Conservation (phyloP, 2,888 invertebrate species). For the Hypsopygia costalis region DNA sequence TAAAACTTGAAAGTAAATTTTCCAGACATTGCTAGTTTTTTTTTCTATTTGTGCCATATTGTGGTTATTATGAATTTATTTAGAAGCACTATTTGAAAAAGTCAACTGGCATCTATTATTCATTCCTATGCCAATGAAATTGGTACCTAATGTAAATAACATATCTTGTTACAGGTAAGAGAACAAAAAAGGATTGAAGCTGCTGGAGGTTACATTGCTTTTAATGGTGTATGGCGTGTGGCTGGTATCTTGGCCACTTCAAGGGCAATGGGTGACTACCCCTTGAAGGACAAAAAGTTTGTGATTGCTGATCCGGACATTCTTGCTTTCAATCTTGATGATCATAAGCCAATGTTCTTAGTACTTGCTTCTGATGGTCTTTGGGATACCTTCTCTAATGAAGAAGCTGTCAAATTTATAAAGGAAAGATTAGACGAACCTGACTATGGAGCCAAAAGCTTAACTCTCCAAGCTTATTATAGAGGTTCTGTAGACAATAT, state of each 20-base stretch:
- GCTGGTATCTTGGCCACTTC: conserved; percentile 97
- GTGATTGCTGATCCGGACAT: conserved; percentile 98
- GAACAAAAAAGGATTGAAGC: conserved; percentile 96
- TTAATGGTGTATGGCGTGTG: conserved; percentile 97
- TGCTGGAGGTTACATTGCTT: conserved; percentile 96
- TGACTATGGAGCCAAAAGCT: conserved; percentile 94
- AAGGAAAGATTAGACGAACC: conserved; percentile 92
- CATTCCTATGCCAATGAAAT: background rate
- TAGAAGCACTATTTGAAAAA: no score
- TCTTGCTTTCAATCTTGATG: conserved; percentile 91
- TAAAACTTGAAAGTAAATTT: no score
- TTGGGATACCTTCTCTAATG: conserved; percentile 97
- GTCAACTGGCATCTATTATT: background rate
- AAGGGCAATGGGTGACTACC: conserved; percentile 96
- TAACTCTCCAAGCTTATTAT: conserved; percentile 94
- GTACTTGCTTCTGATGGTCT: conserved; percentile 97
- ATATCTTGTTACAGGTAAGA: conserved; percentile 80
- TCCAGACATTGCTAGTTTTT: no score
- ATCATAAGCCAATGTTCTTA: conserved; percentile 93
- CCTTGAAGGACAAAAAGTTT: conserved; percentile 94
- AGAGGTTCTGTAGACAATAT: conserved; percentile 97
- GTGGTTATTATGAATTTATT: no score
- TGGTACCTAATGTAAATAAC: conserved; percentile 10
- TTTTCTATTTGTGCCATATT: no score
- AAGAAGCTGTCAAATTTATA: conserved; percentile 95